Evolutionary conservation across 2,113 vertebrate genomes (phyloP).

Genomic region (Halcyon malimbica): DNA sequence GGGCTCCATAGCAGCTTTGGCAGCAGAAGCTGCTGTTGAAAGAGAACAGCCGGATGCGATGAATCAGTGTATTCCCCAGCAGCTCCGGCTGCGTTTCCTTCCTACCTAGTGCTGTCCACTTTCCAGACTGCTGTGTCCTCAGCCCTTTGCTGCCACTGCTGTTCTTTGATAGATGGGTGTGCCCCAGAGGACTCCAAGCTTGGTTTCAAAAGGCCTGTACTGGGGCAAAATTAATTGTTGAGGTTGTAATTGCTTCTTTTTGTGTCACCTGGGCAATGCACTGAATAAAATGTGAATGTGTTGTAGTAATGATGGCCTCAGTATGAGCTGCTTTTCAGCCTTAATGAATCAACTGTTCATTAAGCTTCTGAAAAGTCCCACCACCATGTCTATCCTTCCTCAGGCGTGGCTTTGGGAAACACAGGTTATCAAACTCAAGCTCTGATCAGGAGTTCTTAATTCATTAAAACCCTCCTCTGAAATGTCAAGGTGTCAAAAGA

Average conservation of each 20-base stretch:
- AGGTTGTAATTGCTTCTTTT: not conserved
- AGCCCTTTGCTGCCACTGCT: not conserved
- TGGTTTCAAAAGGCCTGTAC: not conserved
- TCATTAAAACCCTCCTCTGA: not conserved
- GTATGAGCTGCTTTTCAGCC: not conserved
- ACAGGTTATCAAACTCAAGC: not conserved
- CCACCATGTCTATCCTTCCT: fast-evolving
- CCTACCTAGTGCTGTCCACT: slow-evolving; percentile 1
- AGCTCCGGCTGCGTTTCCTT: not conserved
- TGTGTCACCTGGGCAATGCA: not conserved
- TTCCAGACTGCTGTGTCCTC: not conserved
- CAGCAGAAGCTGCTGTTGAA: slow-evolving; percentile 50
- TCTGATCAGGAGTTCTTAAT: not conserved
- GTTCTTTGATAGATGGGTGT: not conserved
- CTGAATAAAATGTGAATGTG: not conserved
- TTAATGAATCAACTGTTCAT: not conserved
- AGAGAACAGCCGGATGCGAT: slow-evolving; percentile 54
- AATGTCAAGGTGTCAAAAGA: not conserved
- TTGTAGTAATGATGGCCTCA: not conserved
- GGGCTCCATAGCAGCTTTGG: slow-evolving; percentile 1
- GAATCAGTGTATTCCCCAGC: slow-evolving; percentile 53
- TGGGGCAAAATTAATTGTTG: not conserved
- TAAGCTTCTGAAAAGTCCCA: not conserved
- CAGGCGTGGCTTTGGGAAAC: not conserved
- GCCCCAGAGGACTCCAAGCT: not conserved